Evolutionary conservation across 2,888 invertebrate species (phyloP), one percentile per base, ranked within the genome.

Genomic region (Agriotes lineatus): DNA sequence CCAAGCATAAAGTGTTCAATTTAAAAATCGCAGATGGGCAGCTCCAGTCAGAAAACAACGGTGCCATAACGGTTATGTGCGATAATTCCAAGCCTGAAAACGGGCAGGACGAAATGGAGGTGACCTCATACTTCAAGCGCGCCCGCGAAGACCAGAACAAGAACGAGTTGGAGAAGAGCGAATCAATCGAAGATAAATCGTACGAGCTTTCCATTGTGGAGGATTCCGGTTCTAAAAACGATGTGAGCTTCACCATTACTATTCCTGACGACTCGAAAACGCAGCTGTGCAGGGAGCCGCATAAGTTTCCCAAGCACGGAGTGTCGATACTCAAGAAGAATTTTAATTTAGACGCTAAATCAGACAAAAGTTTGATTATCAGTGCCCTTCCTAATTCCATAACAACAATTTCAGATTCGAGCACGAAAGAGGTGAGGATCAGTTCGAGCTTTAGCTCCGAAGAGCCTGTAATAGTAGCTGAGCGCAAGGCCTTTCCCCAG

Each of bases 11-110:
- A 52, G 87, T 90, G 74, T 89, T 90, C 67, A 91, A 91, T 81
- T 85, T 91, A 67, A 91, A 91, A 85, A 90, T 91, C 78, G 87
- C 88, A 18, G 91, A 90, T 81, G 90, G 89, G 2, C 88, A 89
- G 79, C 85, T 90, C 68, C 89, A 87, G 75, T 86, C 87, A 75
- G 89, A 89, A 75, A 86, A 85, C 20, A 88, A 88, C 78, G 89
- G 89, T 12, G 88, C 87, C 50, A 88, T 90, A 48, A 90, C 90
- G 62, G 89, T 90, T 60, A 87, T 88, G 86, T 84, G 87, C 74
- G 88, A 88, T 71, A 71, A 70, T 54, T 42, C 7, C 79, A 74
- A 25, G 69, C 44, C 62, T 54, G 79, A 70, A 73, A 69, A 77
- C 67, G 58, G 42, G 85, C 16, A 86, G 37, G 68, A 80, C 74